phyloP scores from a whole-genome alignment of 2,888 invertebrate genomes.

The Drosophila paracracens region DNA sequence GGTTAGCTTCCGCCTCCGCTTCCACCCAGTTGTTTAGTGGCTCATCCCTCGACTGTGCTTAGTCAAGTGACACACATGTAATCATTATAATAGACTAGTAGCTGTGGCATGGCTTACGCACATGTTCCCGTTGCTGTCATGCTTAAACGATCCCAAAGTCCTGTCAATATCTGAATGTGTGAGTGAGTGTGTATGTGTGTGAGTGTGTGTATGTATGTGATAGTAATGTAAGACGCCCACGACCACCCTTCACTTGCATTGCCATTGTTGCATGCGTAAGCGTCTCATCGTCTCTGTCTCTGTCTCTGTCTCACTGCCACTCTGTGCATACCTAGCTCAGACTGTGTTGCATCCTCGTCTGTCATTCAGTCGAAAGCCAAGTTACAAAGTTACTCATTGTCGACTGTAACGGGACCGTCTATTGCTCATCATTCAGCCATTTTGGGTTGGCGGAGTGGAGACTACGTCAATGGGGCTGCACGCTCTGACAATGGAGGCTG shows the following conservation, averaged over 20 bases:
- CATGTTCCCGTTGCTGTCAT: conserved; percentile 37
- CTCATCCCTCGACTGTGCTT: conserved; percentile 25
- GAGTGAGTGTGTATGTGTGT: conserved; percentile 7
- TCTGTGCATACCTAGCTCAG: conserved; percentile 9
- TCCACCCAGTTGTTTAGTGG: conserved; percentile 23
- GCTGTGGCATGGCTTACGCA: conserved; percentile 57
- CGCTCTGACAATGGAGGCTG: conserved; percentile 69
- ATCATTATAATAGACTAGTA: conserved; percentile 64
- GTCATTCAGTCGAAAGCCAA: conserved; percentile 41
- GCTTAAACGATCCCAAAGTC: conserved; percentile 50
- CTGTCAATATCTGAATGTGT: conserved; percentile 26
- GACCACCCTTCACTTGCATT: conserved; percentile 55
- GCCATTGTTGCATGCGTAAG: conserved; percentile 74
- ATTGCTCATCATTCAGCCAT: conserved; percentile 78
- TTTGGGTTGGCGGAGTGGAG: conserved; percentile 46
- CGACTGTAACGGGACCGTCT: conserved; percentile 71
- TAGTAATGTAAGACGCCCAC: conserved; percentile 51
- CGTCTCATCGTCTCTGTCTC: conserved; percentile 30
- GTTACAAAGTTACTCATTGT: conserved; percentile 74
- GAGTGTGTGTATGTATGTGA: conserved; percentile 22
- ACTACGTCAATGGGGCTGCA: conserved; percentile 28
- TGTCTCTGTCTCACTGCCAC: conserved; percentile 24
- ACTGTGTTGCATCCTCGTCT: conserved; percentile 20
- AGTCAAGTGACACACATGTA: conserved; percentile 67
- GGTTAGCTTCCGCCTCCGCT: conserved; percentile 49